Percentiles rank a stretch among this genome's conserved stretches.
Evolutionary conservation across 2,888 invertebrate species (phyloP).

Genomic region (Callinectes sapidus): DNA sequence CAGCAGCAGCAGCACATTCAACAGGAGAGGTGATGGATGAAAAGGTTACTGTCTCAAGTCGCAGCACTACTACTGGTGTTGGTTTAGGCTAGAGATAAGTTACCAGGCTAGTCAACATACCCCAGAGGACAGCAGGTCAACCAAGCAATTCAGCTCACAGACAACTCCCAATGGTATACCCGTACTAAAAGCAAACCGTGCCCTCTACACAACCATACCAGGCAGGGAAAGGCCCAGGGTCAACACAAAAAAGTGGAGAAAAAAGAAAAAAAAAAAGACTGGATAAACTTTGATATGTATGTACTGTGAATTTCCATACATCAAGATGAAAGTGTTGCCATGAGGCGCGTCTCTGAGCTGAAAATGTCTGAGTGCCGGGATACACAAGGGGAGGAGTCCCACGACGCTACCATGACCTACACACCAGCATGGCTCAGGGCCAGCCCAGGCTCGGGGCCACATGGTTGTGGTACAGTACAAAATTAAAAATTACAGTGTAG

Average conservation of each 20-base stretch:
- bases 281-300: not conserved
- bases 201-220: not conserved
- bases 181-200: not conserved
- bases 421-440: constrained; percentile 39
- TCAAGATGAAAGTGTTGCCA: not conserved
- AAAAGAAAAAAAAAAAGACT: not conserved
- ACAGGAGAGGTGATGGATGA: constrained; percentile 56
- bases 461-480: constrained; percentile 45
- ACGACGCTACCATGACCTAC: constrained; percentile 39
- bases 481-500: constrained; percentile 25
- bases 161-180: constrained; percentile 27
- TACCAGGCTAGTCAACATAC: constrained; percentile 63
- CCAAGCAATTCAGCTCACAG: constrained; percentile 63
- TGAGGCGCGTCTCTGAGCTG: constrained; percentile 41
- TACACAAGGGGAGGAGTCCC: constrained; percentile 27
- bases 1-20: constrained; percentile 51
- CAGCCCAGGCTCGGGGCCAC: constrained; percentile 27
- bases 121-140: constrained; percentile 65
- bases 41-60: constrained; percentile 35
- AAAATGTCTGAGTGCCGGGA: constrained; percentile 17
- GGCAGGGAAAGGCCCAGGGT: not conserved
- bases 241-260: not conserved
- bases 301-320: not conserved
- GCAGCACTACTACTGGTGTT: constrained; percentile 52
- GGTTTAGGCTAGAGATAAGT: constrained; percentile 65